Base-by-base conservation (phyloP, 2,797 vertebrate species). In the Onychomys leucogaster region DNA sequence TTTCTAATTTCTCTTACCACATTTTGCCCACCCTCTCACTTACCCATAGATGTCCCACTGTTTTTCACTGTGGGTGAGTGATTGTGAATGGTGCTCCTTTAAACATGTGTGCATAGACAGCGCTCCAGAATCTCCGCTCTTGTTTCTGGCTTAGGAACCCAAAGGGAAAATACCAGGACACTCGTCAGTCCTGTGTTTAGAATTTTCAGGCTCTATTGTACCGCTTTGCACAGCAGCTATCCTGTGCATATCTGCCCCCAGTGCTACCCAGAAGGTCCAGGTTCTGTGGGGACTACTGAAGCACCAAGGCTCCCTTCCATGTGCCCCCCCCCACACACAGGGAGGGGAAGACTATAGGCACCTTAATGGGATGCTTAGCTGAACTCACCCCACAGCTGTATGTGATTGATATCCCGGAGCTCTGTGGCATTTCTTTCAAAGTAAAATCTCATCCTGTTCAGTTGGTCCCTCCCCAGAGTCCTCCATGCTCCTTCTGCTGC, bases 351-450 rank as follows among this genome's bases (percentile, higher is more conserved):
- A 55, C 43, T 34, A 19, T 34, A 34, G 41, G 25, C 29, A 9
- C 27, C 32, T 29, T 55, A 73, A 12, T n/a, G 29, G 23, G n/a
- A 29, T 94, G 69, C 75, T 91, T 81, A 81, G 73, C 65, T 3
- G 8, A 46, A 34, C 86, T 67, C 84, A 76, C 46, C 92, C 81
- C 9, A 8, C n/a, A 34, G 10, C 91, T 37, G 91, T 97, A 94
- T 93, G 61, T 0, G 12, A 8, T 46, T 93, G 67, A 83, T 29
- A 93, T 52, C n/a, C 7, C 81, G 49, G 61, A 78, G 94, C 77
- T 92, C 97, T 91, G 93, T 92, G 84, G 95, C 97, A 97, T 95
- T 27, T 55, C 96, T 80, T 93, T 97, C n/a, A 65, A 84, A n/a
- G 59, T 84, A 41, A 10, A 29, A 21, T 21, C 52, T 23, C 89